Base-by-base conservation (phyloP, 2,888 invertebrate species). In the Chalcis sispes region DNA sequence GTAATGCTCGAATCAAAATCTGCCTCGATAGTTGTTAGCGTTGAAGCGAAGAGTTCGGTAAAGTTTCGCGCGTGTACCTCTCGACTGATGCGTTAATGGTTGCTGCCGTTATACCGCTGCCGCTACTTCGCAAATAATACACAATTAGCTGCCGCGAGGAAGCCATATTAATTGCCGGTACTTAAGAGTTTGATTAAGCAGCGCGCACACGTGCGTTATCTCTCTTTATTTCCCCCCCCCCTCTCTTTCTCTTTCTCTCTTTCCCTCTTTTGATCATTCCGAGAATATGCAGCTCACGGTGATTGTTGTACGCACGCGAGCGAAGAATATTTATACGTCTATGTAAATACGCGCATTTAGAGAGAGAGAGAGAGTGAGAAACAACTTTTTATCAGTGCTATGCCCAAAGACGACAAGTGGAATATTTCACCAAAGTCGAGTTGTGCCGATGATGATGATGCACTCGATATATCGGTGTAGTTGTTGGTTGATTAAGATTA, bases 121-220 rank as follows among this genome's bases (percentile, higher is more conserved):
- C 15, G 15, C 10, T 36, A 36, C 36, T 36, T 4, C 10, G 10
- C 36, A 36, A 36, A 36, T 4, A 7, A 42, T 42, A 42, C 42
- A 15, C 15, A 2, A 42, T 13, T 8, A 42, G 42, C 42, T 15
- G 42, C 7, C 15, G 83, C 80, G 83, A 80, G 84, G 82, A 85
- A 86, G 84, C 85, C 84, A 85, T 87, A 87, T 87, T 87, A 86
- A 87, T 87, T 85, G 87, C 85, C 84, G 83, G 83, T 83, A 84
- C 86, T 87, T 85, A 84, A 85, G 86, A 87, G 86, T 86, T 87
- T 87, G 87, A 87, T 87, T 87, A 87, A 87, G 87, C 86, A 82
- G 83, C 85, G 82, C 13, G 42, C 83, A 82, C 85, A 83, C 84
- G 85, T 86, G 85, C 42, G 25, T 42, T 42, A 1, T 7, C 2